Conservation (phyloP, 2,888 invertebrate species). For the Ischnura elegans region DNA sequence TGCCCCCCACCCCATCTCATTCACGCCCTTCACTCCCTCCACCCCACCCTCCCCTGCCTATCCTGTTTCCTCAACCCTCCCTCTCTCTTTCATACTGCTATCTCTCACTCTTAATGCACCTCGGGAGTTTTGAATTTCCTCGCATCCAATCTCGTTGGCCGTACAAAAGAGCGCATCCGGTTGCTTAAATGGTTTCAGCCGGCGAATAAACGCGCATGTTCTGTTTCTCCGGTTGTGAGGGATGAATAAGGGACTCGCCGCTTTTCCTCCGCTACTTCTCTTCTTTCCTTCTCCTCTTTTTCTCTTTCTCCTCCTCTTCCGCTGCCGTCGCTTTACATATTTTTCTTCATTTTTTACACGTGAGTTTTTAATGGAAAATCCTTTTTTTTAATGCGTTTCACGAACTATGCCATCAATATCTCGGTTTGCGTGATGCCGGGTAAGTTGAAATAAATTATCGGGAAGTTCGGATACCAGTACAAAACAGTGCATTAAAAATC, state of each 20-base stretch:
- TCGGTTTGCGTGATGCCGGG: too few relatives aligned
- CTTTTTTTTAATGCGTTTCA: neutral
- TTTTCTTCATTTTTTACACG: neutral
- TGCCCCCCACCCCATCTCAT: neutral
- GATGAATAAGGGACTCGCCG: neutral
- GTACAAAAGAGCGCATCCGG: constrained; percentile 15
- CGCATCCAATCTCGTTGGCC: neutral
- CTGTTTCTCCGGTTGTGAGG: neutral
- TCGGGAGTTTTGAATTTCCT: constrained; percentile 19
- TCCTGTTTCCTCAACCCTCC: neutral
- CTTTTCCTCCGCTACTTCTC: neutral
- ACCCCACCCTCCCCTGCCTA: neutral
- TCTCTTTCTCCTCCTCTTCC: neutral
- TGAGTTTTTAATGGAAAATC: neutral
- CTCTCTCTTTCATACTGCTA: neutral
- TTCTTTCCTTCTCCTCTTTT: neutral
- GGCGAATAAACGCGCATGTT: neutral
- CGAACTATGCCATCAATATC: too few relatives aligned
- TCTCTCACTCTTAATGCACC: neutral
- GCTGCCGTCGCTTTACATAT: neutral
- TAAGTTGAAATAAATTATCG: too few relatives aligned
- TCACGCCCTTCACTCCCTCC: neutral
- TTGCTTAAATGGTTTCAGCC: neutral
- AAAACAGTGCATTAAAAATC: too few relatives aligned
- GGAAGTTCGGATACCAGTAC: too few relatives aligned